Percentiles rank a stretch among this genome's conserved stretches.
These are phyloP conservation scores for Xylocampa areola DNA, from an alignment of 2,888 invertebrate genomes.

Conservation along the genomic window DNA sequence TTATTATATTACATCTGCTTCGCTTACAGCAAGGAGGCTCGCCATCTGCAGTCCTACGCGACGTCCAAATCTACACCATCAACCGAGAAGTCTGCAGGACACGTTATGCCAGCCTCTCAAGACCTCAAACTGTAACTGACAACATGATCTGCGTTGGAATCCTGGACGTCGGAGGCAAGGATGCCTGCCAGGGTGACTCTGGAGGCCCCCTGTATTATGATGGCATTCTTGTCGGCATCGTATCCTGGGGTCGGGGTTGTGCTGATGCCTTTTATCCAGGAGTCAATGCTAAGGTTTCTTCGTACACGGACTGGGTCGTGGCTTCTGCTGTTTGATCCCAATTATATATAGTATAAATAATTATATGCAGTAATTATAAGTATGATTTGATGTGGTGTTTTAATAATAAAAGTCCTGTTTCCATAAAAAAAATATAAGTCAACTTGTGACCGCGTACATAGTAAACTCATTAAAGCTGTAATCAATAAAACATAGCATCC, in stretches of 20 bases:
- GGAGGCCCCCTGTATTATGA: slow-evolving; percentile 79
- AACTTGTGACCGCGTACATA: too few relatives aligned
- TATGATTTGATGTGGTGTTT: neutral
- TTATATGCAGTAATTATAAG: slow-evolving; percentile 16
- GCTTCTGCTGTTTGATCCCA: slow-evolving; percentile 39
- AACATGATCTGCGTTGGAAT: slow-evolving; percentile 77
- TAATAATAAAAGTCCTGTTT: too few relatives aligned
- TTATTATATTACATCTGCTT: too few relatives aligned
- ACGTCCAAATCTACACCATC: slow-evolving; percentile 71
- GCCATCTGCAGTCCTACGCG: slow-evolving; percentile 59
- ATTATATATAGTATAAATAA: slow-evolving; percentile 11
- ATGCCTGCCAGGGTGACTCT: slow-evolving; percentile 71
- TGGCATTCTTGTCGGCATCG: slow-evolving; percentile 74
- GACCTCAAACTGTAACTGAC: slow-evolving; percentile 58
- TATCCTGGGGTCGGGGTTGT: slow-evolving; percentile 82
- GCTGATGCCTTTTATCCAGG: slow-evolving; percentile 79
- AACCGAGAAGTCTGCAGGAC: slow-evolving; percentile 63
- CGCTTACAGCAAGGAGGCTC: slow-evolving; percentile 59
- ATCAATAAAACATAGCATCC: too few relatives aligned
- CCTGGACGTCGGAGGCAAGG: slow-evolving; percentile 64
- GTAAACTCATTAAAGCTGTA: too few relatives aligned
- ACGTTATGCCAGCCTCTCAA: slow-evolving; percentile 59
- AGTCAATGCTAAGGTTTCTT: slow-evolving; percentile 77
- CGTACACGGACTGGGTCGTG: slow-evolving; percentile 67
- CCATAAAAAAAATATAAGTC: too few relatives aligned